phyloP scores from a whole-genome alignment of 2,797 vertebrate species.

The Bradypodion pumilum region DNA sequence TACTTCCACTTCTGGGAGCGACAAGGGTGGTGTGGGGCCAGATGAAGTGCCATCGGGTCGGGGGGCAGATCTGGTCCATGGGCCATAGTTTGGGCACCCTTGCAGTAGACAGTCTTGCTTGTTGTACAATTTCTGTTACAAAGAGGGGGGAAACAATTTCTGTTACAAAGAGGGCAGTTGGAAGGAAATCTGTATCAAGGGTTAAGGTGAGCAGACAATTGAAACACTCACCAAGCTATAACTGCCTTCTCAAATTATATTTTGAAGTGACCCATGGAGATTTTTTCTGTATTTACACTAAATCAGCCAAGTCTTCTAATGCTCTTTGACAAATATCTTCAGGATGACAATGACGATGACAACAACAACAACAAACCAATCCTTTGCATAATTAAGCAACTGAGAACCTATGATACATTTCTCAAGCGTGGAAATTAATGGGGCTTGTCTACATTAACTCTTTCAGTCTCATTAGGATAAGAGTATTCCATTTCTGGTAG shows the following conservation, averaged over 20 bases:
- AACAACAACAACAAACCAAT: not conserved
- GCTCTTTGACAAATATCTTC: constrained; percentile 40
- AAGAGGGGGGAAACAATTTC: too few species aligned
- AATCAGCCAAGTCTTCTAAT: constrained; percentile 57
- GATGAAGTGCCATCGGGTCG: too few species aligned
- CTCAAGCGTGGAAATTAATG: not conserved
- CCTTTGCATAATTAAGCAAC: not conserved
- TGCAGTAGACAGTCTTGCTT: not conserved
- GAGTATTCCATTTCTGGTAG: not conserved
- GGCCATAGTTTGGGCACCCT: too few species aligned
- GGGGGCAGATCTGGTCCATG: too few species aligned
- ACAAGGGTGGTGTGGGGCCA: too few species aligned
- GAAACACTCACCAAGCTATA: constrained; percentile 43
- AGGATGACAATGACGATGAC: too few species aligned
- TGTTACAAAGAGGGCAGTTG: not conserved
- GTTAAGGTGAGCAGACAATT: constrained; percentile 48
- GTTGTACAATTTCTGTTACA: constrained; percentile 30
- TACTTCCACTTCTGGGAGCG: too few species aligned
- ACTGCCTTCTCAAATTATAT: constrained; percentile 19
- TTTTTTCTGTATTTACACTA: constrained; percentile 26
- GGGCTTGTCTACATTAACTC: not conserved
- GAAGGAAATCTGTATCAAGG: constrained; percentile 34
- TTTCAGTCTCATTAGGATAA: not conserved
- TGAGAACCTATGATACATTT: not conserved
- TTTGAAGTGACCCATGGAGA: constrained; percentile 28